These are phyloP conservation scores for Phengaris arion DNA, from an alignment of 2,888 invertebrate genomes.

Conservation along the genomic window DNA sequence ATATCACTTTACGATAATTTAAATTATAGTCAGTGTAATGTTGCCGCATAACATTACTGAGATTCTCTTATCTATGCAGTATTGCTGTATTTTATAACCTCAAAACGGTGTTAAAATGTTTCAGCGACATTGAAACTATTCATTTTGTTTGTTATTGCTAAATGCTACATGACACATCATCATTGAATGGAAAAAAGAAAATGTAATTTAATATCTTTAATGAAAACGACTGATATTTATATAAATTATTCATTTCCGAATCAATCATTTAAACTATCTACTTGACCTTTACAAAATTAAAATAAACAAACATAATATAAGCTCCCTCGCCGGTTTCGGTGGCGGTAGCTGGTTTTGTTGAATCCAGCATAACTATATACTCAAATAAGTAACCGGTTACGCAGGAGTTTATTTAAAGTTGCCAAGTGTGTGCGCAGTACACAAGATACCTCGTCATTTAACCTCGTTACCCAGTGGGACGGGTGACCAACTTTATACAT, in stretches of 20 bases:
- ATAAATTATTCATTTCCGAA: neutral
- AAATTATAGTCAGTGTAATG: slow-evolving; percentile 38
- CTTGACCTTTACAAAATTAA: slow-evolving; percentile 9
- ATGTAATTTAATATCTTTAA: neutral
- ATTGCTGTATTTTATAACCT: neutral
- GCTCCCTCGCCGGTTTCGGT: too few species aligned
- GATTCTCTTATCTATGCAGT: neutral
- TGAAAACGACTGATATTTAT: neutral
- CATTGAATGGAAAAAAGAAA: neutral
- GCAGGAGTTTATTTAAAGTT: too few species aligned
- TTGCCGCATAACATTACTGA: slow-evolving; percentile 24
- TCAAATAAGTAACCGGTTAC: too few species aligned
- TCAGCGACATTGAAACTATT: neutral
- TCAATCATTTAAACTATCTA: neutral
- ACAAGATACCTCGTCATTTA: too few species aligned
- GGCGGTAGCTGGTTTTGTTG: too few species aligned
- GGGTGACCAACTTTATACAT: too few species aligned
- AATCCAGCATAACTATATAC: too few species aligned
- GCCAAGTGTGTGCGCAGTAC: too few species aligned
- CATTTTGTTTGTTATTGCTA: neutral
- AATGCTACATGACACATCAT: neutral
- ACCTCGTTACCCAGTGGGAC: too few species aligned
- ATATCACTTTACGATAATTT: slow-evolving; percentile 44
- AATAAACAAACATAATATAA: neutral
- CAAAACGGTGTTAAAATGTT: neutral